Evolutionary conservation across 2,888 invertebrate species (phyloP), one percentile per base, ranked within the genome.

Genomic region (Bellardia bayeri): DNA sequence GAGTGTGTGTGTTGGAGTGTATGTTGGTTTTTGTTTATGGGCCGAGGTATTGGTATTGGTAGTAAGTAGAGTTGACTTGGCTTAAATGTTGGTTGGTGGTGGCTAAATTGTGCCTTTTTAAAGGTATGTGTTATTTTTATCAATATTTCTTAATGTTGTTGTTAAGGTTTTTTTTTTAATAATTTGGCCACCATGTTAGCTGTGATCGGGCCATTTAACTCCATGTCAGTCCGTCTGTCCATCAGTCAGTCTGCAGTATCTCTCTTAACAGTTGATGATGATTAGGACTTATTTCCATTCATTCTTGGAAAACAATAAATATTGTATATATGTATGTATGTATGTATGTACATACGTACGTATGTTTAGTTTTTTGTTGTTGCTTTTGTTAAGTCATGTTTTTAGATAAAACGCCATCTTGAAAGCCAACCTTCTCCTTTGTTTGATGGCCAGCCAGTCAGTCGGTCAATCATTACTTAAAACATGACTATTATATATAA

Each of bases 241-340:
- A 90, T 90, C 54, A 13, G 54, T 61, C 49, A 54, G 78, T 64
- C 78, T 68, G 56, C 51, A 84, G 72, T 54, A 63, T 56, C 16
- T 63, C 33, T 81, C 63, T 78, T 49, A 68, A 68, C 81, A 71
- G 82, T 66, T 86, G 72, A 78, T 82, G 84, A 88, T 91, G 91
- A 91, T 91, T 91, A 91, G 91, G 92, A 91, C 92, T 91, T 91
- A 92, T 92, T 91, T 91, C 90, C 92, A 92, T 90, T 92, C 91
- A 90, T 91, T 88, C 89, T 88, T 84, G 88, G 88, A 88, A 89
- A 82, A 89, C 88, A 86, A 88, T 88, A 86, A 88, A 87, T 75
- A 45, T 45, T 45, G 45, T 45, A 45, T 45, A 45, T 45, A 37
- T 37, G 37, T 37, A 23, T 1, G 1, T 23, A 37, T 5, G 45